Conservation (phyloP, 2,797 vertebrate genomes). For the Antrozous pallidus region DNA sequence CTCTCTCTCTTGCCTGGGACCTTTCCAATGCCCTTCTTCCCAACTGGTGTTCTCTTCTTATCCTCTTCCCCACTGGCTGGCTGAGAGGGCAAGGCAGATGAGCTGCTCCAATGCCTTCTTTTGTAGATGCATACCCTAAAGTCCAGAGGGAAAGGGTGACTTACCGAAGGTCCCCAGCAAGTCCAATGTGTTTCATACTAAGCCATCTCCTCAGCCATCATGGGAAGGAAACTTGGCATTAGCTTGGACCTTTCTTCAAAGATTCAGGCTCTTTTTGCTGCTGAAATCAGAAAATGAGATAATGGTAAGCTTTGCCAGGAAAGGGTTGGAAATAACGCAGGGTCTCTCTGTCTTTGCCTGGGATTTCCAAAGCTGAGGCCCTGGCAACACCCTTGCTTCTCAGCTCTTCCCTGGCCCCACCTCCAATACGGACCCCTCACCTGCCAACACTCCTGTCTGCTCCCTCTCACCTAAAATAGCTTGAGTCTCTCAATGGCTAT, state of each 20-base stretch:
- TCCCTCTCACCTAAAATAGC: not conserved
- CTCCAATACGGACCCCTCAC: not conserved
- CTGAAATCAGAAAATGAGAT: not conserved
- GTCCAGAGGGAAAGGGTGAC: not conserved
- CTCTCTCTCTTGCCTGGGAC: not conserved
- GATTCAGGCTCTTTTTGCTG: not conserved
- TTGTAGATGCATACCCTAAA: not conserved
- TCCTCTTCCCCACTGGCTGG: not conserved
- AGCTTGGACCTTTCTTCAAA: not conserved
- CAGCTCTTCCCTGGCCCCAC: rapidly evolving
- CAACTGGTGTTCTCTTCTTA: not conserved
- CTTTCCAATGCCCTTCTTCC: not conserved
- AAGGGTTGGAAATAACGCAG: not conserved
- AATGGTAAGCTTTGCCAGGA: not conserved
- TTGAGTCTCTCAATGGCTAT: not conserved
- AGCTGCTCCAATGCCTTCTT: not conserved
- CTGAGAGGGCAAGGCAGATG: not conserved
- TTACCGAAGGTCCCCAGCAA: not conserved
- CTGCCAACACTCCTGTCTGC: not conserved
- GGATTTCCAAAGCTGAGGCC: not conserved
- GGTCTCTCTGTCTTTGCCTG: not conserved
- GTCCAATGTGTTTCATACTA: not conserved
- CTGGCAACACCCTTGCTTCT: not conserved
- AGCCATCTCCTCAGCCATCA: not conserved
- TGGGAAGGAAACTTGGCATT: not conserved